These are phyloP conservation scores for Chaenogobius annularis DNA, from an alignment of 2,113 vertebrate genomes.

Conservation along the genomic window DNA sequence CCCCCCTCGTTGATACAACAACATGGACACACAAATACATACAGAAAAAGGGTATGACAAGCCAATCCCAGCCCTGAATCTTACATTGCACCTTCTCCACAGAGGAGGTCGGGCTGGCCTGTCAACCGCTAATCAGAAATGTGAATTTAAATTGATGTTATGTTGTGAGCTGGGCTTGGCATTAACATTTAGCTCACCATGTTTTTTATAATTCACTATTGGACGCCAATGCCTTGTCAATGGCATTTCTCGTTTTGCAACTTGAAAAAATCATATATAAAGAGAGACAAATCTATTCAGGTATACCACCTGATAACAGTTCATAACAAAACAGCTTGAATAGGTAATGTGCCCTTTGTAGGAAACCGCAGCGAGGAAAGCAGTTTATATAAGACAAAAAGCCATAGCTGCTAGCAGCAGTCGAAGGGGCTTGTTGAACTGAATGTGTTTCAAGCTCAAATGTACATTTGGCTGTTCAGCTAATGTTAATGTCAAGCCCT, in stretches of 20 bases:
- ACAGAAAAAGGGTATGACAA: conserved; percentile 15
- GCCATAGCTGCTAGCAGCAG: neutral
- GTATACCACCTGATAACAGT: neutral
- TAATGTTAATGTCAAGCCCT: conserved; percentile 3
- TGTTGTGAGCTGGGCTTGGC: conserved; percentile 9
- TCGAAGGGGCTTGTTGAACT: neutral
- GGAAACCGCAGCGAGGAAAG: neutral
- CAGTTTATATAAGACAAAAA: neutral
- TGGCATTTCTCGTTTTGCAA: neutral
- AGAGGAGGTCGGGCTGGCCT: conserved; percentile 41
- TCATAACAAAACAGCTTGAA: neutral
- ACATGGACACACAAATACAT: conserved; percentile 16
- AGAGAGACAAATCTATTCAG: neutral
- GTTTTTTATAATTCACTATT: neutral
- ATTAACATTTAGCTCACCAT: neutral
- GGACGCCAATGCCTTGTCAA: neutral
- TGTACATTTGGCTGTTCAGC: neutral
- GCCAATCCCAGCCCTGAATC: conserved; percentile 50
- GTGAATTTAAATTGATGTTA: conserved; percentile 64
- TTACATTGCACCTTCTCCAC: conserved; percentile 25
- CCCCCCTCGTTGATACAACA: no score
- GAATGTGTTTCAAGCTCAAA: neutral
- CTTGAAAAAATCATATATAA: neutral
- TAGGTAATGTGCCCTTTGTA: neutral
- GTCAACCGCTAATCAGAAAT: conserved; percentile 60